Percentiles rank a stretch among this genome's conserved stretches.
phyloP scores from a whole-genome alignment of 1,140 invertebrate species.

The Euwallacea fornicatus region DNA sequence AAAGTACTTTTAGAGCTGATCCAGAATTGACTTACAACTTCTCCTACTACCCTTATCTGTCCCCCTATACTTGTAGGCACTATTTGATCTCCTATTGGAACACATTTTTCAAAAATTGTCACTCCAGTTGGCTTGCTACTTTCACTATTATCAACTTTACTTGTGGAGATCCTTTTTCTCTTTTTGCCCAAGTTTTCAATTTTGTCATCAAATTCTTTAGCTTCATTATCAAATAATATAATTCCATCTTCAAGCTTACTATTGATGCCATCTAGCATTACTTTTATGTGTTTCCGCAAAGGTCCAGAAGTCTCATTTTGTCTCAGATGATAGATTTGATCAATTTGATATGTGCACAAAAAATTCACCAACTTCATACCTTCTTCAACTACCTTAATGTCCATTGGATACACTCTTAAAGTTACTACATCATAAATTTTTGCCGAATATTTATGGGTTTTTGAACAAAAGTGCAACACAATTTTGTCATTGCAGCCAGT shows the following conservation, averaged over 20 bases:
- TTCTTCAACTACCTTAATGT: conserved; percentile 67
- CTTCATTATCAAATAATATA: conserved; percentile 48
- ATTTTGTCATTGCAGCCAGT: conserved; percentile 57
- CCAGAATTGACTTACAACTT: conserved; percentile 70
- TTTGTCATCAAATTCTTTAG: conserved; percentile 56
- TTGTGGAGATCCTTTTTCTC: conserved; percentile 52
- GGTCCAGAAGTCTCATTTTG: conserved; percentile 40
- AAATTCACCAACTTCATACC: conserved; percentile 68
- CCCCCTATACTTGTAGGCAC: conserved; percentile 47
- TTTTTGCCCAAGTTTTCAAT: conserved; percentile 62
- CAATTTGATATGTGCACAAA: conserved; percentile 70
- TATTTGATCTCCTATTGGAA: conserved; percentile 47
- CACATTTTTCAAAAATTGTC: conserved; percentile 66
- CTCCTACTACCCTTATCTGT: conserved; percentile 63
- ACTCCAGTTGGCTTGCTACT: conserved; percentile 53
- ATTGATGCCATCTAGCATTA: conserved; percentile 60
- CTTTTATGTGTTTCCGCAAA: conserved; percentile 48
- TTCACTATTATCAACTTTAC: conserved; percentile 41
- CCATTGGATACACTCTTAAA: conserved; percentile 58
- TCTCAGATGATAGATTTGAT: conserved; percentile 53
- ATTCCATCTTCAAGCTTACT: conserved; percentile 54
- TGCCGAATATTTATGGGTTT: conserved; percentile 53
- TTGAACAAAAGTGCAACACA: conserved; percentile 58
- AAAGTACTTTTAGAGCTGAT: conserved; percentile 70
- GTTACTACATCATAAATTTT: conserved; percentile 56